Base-by-base conservation (phyloP, 2,888 invertebrate genomes). In the Catocala nupta region DNA sequence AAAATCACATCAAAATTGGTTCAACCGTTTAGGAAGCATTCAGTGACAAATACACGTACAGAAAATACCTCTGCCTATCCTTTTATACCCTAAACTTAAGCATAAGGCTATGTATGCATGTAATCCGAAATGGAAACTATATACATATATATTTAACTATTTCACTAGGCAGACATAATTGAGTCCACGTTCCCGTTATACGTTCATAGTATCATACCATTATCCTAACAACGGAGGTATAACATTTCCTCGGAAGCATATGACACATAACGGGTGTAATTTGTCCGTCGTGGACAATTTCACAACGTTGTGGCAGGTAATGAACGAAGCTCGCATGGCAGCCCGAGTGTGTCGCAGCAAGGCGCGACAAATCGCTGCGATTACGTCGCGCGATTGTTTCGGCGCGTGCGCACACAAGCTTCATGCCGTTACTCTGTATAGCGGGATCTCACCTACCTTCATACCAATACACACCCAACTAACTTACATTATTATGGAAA, bases 301-400 rank as follows among this genome's bases (percentile, higher is more conserved):
- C 51, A 67, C 63, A 54, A 36, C 12, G 39, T 7, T 58, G 50
- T 13, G n/a, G 42, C 45, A 53, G 43, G 52, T 49, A 55, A 63
- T 56, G 62, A 47, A 49, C 47, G 43, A 8, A 60, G 39, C 60
- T 34, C 51, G 61, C 62, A 55, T 58, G 65, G 25, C 64, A 65
- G 65, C 44, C 36, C 50, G 61, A 55, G 65, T 74, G 68, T 70
- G 63, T 59, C 64, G 52, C 61, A 25, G 55, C 55, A 55, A 56
- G 44, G 53, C 55, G 54, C 74, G 63, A 70, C 67, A 58, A 65
- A 75, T 73, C 68, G 61, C 60, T 55, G 52, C 43, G 25, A 68
- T 68, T 62, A 64, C 53, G 64, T 61, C 53, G 53, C 43, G 54
- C 58, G 60, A 56, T 68, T 66, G 54, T 65, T 11, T 25, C 64